These are phyloP conservation scores for Erethizon dorsatum DNA, from an alignment of 2,797 vertebrate species.

Conservation along the genomic window DNA sequence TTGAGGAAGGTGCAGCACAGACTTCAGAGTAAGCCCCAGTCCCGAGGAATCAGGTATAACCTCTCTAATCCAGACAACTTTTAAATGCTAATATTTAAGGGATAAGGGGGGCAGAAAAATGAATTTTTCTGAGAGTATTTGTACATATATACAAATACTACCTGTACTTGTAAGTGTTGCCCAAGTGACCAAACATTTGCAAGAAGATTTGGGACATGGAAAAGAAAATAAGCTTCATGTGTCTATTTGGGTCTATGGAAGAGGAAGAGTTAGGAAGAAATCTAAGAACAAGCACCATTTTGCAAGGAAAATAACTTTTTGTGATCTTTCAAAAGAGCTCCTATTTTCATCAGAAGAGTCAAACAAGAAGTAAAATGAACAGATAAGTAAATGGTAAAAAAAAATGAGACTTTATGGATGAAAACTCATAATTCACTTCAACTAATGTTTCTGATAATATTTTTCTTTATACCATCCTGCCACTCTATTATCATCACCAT, in stretches of 20 bases:
- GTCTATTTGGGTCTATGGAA: background rate
- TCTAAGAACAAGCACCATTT: background rate
- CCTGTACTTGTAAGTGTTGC: background rate
- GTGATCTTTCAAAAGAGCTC: background rate
- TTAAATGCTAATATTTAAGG: background rate
- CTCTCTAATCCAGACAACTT: background rate
- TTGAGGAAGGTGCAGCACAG: background rate
- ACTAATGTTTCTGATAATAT: background rate
- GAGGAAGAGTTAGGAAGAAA: background rate
- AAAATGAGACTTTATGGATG: background rate
- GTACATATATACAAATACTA: background rate
- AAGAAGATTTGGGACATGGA: background rate
- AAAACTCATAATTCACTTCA: slow-evolving; percentile 8
- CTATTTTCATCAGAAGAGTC: background rate
- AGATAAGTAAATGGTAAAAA: background rate
- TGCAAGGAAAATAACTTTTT: slow-evolving; percentile 19
- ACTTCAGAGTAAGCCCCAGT: background rate
- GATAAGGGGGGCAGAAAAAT: background rate
- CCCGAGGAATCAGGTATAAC: background rate
- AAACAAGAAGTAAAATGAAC: slow-evolving; percentile 16
- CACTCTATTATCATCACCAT: background rate
- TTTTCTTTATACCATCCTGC: background rate
- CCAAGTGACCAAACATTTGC: background rate
- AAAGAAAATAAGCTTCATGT: background rate
- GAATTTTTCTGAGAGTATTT: background rate